Conservation (phyloP, 2,797 vertebrate genomes). For the Diceros bicornis region DNA sequence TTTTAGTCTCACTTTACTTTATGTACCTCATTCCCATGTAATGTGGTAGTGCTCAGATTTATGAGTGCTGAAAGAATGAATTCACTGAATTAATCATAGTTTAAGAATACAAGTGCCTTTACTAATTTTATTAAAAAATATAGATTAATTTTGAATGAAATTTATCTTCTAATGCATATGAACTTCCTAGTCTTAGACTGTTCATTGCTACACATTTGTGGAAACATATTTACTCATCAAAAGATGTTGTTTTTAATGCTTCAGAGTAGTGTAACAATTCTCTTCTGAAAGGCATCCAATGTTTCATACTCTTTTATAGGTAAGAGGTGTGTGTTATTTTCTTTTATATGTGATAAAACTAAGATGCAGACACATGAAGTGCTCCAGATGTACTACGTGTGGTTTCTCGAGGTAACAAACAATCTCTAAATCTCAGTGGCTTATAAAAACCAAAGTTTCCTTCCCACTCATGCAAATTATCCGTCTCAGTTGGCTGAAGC, state of each 20-base stretch:
- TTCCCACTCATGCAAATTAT: neutral
- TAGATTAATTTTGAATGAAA: slow-evolving; percentile 49
- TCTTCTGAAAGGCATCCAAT: slow-evolving; percentile 12
- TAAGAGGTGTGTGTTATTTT: neutral
- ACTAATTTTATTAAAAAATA: neutral
- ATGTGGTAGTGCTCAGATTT: neutral
- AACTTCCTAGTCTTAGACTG: slow-evolving; percentile 7
- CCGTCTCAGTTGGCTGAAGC: neutral
- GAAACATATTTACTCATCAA: slow-evolving; percentile 33
- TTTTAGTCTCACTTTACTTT: neutral
- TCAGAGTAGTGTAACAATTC: slow-evolving; percentile 1
- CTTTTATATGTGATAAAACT: neutral
- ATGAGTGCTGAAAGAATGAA: neutral
- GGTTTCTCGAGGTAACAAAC: neutral
- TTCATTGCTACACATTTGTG: slow-evolving; percentile 5
- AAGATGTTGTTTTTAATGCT: slow-evolving; percentile 51
- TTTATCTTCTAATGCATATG: slow-evolving; percentile 26
- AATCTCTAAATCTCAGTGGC: neutral
- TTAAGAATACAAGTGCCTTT: neutral
- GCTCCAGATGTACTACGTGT: neutral
- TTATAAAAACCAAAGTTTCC: neutral
- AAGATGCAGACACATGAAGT: neutral
- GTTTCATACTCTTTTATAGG: slow-evolving; percentile 16
- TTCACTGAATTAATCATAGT: slow-evolving; percentile 15
- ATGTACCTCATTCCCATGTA: neutral